Conservation (phyloP, 2,888 invertebrate species). For the Oxystoma pomonae region DNA sequence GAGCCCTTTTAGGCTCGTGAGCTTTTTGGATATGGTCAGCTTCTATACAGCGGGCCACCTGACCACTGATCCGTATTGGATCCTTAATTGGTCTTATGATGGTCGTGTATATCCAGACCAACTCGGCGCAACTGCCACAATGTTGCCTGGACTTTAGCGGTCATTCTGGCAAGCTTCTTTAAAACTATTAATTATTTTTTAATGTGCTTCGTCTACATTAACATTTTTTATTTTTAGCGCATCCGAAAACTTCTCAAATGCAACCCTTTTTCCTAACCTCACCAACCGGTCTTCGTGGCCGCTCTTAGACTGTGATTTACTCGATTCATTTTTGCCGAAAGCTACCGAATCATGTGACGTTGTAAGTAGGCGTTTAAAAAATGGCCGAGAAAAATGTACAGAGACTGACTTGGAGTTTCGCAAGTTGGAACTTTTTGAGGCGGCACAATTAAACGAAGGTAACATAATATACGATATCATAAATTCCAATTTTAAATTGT, state of each 20-base stretch:
- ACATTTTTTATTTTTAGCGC: slow-evolving; percentile 34
- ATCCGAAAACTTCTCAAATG: slow-evolving; percentile 30
- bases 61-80: too few species aligned
- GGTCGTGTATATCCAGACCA: too few species aligned
- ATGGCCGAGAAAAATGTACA: slow-evolving; percentile 18
- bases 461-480: too few species aligned
- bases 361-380: slow-evolving; percentile 25
- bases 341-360: slow-evolving; percentile 54
- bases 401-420: slow-evolving; percentile 41
- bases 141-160: too few species aligned
- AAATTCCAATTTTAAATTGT: too few species aligned
- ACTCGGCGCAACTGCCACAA: too few species aligned
- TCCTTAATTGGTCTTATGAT: too few species aligned
- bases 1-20: too few species aligned
- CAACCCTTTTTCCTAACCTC: slow-evolving; percentile 25
- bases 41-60: too few species aligned
- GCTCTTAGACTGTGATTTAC: slow-evolving; percentile 44
- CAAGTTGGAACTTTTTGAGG: slow-evolving; percentile 49
- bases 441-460: slow-evolving; percentile 39
- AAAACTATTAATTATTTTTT: not conserved
- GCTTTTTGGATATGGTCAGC: too few species aligned
- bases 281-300: slow-evolving; percentile 29
- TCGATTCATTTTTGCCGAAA: slow-evolving; percentile 52
- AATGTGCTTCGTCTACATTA: not conserved
- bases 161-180: too few species aligned